Percentiles rank a stretch among this genome's conserved stretches.
Conservation (phyloP, 2,113 vertebrate genomes). For the Oreocharis arfaki region DNA sequence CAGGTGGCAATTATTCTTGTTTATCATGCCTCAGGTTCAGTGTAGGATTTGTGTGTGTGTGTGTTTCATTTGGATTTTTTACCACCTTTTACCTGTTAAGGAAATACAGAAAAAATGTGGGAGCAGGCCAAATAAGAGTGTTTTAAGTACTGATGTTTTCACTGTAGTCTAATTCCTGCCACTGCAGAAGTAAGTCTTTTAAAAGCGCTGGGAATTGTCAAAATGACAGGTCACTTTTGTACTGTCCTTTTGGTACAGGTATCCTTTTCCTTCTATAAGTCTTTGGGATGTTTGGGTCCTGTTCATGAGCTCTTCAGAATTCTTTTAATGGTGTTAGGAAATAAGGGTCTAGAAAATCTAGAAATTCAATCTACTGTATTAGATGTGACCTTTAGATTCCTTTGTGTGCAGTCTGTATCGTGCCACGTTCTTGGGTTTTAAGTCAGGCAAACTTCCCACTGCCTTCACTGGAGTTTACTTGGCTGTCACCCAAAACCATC, state of each 20-base stretch:
- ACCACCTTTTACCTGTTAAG: background rate
- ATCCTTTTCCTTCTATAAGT: background rate
- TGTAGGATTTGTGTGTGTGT: background rate
- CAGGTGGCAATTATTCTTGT: background rate
- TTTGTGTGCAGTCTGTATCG: background rate
- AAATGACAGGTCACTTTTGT: background rate
- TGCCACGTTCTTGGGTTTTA: background rate
- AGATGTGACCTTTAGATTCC: background rate
- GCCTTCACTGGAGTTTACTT: background rate
- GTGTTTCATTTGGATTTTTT: background rate
- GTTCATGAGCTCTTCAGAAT: background rate
- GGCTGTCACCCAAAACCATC: background rate
- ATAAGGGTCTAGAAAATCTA: background rate
- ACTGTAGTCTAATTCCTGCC: background rate
- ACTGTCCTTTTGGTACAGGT: background rate
- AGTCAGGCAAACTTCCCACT: background rate
- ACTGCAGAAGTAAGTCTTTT: background rate
- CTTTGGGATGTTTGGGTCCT: background rate
- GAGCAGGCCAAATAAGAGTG: background rate
- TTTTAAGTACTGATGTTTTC: background rate
- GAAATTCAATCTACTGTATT: fast-evolving
- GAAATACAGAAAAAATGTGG: background rate
- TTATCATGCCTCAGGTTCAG: background rate
- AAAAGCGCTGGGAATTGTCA: background rate
- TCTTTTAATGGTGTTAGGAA: background rate